Base-by-base conservation (phyloP, 2,113 vertebrate species). In the Brachyhypopomus occidentalis region DNA sequence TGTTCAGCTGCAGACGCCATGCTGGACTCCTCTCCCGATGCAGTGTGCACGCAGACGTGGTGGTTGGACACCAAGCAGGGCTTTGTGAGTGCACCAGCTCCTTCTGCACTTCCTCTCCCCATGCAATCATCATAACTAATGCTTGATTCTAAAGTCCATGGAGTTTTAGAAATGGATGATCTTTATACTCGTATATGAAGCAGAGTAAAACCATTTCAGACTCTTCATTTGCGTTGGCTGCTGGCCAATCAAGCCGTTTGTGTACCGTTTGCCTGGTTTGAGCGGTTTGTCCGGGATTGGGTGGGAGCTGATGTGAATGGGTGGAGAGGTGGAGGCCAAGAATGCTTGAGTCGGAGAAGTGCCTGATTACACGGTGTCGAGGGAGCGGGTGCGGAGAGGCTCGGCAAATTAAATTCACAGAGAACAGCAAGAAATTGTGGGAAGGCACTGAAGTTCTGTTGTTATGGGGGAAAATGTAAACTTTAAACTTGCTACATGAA, bases 331-430 rank as follows among this genome's bases (percentile, higher is more conserved):
- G 67, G 73, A 45, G 8, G 22, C 60, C 66, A 71, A 52, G 58
- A 45, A 45, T 58, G 52, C n/a, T 67, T 72, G 17, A 72, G 70
- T 41, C 9, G 27, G 63, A 38, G 48, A 20, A 45, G 30, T 17
- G 75, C 38, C 41, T 23, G n/a, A 63, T 69, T 58, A 41, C 34
- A 48, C 52, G 14, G 22, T 34, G 22, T 36, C 63, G 36, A 22
- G 73, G 12, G 59, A 45, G 74, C 22, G 36, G 34, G 59, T 41
- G 73, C 60, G 4, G 36, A 56, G 45, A 72, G 62, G n/a, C 48
- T 19, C 74, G 11, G 77, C 84, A 90, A 90, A 86, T 70, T 19
- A 82, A 76, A 84, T 79, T 90, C 85, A 86, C 45, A 27, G 59
- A 82, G 70, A 63, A 62, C 27, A 66, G 0, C 67, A 73, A 76